Conservation (phyloP, 1,140 invertebrate species). For the Bombus pyrosoma region DNA sequence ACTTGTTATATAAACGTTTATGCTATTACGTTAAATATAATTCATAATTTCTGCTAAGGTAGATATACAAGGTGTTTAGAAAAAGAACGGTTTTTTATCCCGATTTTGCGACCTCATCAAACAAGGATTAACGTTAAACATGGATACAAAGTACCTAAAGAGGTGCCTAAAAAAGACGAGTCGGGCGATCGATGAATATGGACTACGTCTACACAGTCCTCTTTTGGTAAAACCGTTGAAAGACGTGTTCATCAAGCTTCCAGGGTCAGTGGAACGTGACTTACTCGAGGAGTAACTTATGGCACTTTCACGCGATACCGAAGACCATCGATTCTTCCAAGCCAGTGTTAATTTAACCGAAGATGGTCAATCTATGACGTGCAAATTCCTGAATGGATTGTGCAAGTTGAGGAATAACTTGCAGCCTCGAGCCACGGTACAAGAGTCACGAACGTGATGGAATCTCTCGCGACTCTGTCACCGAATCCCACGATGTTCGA, state of each 20-base stretch:
- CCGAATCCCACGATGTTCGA: not conserved
- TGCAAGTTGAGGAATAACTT: constrained; percentile 27
- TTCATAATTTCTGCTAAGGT: too few relatives aligned
- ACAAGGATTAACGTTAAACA: not conserved
- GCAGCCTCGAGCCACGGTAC: constrained; percentile 29
- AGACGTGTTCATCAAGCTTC: constrained; percentile 54
- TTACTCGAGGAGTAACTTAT: constrained; percentile 46
- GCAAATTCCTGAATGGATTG: constrained; percentile 35
- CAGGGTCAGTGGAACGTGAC: constrained; percentile 63
- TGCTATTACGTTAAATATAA: too few relatives aligned
- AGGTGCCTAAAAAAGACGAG: not conserved
- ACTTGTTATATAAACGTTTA: too few relatives aligned
- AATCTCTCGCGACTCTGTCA: not conserved
- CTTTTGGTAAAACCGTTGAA: constrained; percentile 57
- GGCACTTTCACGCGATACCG: constrained; percentile 58
- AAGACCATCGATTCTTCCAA: constrained; percentile 51
- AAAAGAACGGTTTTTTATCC: too few relatives aligned
- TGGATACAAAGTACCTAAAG: not conserved
- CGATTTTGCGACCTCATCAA: too few relatives aligned
- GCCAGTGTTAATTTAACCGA: constrained; percentile 56
- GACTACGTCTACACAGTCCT: constrained; percentile 11
- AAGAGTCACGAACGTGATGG: constrained; percentile 24
- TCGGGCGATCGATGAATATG: constrained; percentile 39
- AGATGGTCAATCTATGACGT: constrained; percentile 45
- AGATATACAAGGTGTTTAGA: too few relatives aligned